Evolutionary conservation across 1,140 invertebrate genomes (phyloP), one percentile per base, ranked within the genome.

Genomic region (Camponotus floridanus): DNA sequence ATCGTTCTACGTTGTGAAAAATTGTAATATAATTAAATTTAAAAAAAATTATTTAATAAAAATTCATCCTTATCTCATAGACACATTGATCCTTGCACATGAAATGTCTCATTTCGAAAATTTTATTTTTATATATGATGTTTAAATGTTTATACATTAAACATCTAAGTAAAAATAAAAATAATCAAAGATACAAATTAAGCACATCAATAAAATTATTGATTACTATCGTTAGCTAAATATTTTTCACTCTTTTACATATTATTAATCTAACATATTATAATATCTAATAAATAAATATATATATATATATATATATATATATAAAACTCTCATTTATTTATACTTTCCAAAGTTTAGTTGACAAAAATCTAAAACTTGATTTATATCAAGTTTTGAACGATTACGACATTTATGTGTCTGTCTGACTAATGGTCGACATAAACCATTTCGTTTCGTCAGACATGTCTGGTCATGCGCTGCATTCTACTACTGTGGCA

Each of bases 401-500:
- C 55, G 4, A 83, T 83, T 48, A 36, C 11, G 26, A 61, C 45
- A 83, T 73, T 83, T 73, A 73, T n/a, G 26, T 36, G 55, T 61
- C 8, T 15, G 39, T 61, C 85, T 88, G 88, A 91, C 85, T 90
- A 87, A 90, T 90, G 87, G 64, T 84, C 71, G 76, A 57, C 76
- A 83, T 91, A 79, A 76, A 89, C 84, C 78, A 91, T 87, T 91
- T 89, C 55, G 61, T 86, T 67, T 61, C 78, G 74, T 57, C 67
- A 57, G 86, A 68, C 26, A 42, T 57, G 79, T 86, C 70, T 78
- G 26, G 45, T 55, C 36, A 31, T 15, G 26, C 33, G 9, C 61
- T n/a, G 61, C 33, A 51, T 70, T 13, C 8, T 81, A 42, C 79
- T 71, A 76, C 86, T 74, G 79, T 21, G 51, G 55, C 51, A n/a